Conservation (phyloP, 1,140 invertebrate genomes). For the Lamellibrachia luymesi region DNA sequence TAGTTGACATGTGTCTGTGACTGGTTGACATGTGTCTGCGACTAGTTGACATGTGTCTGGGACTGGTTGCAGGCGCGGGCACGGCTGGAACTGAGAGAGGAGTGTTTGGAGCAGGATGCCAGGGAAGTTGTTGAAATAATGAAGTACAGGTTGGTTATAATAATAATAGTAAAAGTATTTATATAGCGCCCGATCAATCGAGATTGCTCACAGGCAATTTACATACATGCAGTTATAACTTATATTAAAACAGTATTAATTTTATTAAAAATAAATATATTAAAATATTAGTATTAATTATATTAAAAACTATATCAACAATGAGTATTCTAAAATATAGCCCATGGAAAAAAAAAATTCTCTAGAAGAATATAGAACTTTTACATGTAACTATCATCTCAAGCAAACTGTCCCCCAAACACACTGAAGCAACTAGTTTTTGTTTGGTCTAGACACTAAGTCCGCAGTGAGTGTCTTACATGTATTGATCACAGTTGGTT, state of each 20-base stretch:
- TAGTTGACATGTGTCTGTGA: too few relatives aligned
- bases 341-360: too few relatives aligned
- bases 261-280: too few relatives aligned
- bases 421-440: neutral
- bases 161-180: too few relatives aligned
- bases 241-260: too few relatives aligned
- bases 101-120: conserved; percentile 77
- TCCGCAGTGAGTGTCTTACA: neutral
- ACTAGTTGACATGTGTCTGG: neutral
- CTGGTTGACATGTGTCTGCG: too few relatives aligned
- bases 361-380: neutral
- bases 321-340: too few relatives aligned
- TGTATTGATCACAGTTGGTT: neutral
- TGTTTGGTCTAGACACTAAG: neutral
- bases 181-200: too few relatives aligned
- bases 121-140: conserved; percentile 83
- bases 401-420: neutral
- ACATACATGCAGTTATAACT: too few relatives aligned
- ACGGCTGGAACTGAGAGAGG: conserved; percentile 77
- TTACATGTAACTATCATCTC: neutral
- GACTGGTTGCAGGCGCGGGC: conserved; percentile 70
- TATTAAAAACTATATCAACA: too few relatives aligned
- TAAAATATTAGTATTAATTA: too few relatives aligned
- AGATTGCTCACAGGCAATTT: too few relatives aligned
- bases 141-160: conserved; percentile 61